These are phyloP conservation scores for Conus canariensis DNA, from an alignment of 2,888 invertebrate species.

Conservation along the genomic window DNA sequence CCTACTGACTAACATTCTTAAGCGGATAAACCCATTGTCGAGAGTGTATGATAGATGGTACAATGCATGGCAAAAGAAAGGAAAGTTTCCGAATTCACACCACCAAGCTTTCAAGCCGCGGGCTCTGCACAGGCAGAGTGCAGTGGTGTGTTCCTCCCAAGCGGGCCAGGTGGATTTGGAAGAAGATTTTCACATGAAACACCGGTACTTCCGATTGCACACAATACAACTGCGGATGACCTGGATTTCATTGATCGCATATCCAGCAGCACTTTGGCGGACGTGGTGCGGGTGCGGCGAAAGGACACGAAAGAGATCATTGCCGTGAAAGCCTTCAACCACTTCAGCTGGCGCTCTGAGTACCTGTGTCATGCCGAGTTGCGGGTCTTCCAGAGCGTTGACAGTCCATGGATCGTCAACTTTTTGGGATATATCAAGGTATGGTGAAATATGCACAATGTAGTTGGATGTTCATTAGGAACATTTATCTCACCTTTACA, in stretches of 20 bases:
- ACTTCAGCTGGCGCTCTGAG: conserved; percentile 28
- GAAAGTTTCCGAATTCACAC: background rate
- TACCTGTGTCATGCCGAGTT: conserved; percentile 35
- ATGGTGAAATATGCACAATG: background rate
- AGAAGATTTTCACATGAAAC: conserved; percentile 14
- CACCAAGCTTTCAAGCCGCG: background rate
- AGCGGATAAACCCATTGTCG: no score
- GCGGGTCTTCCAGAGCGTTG: background rate
- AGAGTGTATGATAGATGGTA: background rate
- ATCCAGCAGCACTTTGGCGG: conserved; percentile 8
- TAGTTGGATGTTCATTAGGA: no score
- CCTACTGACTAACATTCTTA: no score
- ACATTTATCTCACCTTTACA: no score
- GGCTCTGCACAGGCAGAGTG: background rate
- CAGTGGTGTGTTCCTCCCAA: no score
- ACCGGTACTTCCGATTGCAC: background rate
- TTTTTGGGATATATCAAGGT: conserved; percentile 21
- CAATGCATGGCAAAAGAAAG: background rate
- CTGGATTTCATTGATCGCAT: background rate
- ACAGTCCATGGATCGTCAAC: conserved; percentile 21
- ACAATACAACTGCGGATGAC: background rate
- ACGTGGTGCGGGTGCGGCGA: background rate
- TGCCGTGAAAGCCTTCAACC: conserved; percentile 27
- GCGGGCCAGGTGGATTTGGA: no score
- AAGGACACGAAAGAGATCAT: background rate